A percentile compares a stretch with the other conserved stretches of the same genome.
phyloP scores from a whole-genome alignment of 2,888 invertebrate genomes.

The Miltochrista miniata region DNA sequence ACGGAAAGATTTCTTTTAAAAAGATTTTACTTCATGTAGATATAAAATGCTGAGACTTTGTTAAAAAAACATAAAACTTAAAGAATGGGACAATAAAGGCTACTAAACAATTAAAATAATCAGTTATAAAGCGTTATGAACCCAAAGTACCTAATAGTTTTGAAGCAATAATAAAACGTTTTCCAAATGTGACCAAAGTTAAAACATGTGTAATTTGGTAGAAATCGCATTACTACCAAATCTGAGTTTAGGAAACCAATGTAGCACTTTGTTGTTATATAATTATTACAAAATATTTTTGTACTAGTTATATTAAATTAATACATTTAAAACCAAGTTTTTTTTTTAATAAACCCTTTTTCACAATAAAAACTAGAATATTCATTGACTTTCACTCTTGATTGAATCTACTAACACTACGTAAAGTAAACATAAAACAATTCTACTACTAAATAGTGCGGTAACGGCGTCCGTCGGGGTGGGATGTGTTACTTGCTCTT shows the following conservation, averaged over 20 bases:
- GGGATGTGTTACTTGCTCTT: constrained; percentile 47
- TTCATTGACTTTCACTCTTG: too few species aligned
- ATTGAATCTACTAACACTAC: neutral
- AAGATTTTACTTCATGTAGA: neutral
- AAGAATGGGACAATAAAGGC: too few species aligned
- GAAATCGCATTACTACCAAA: too few species aligned
- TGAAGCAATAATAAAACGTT: constrained; percentile 27
- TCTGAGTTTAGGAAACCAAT: too few species aligned
- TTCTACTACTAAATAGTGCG: constrained; percentile 43
- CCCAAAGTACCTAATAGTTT: neutral
- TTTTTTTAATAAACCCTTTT: neutral
- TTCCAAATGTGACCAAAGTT: constrained; percentile 8
- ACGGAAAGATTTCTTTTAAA: constrained; percentile 6
- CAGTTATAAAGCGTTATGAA: too few species aligned
- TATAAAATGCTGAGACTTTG: neutral
- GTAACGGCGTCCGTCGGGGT: constrained; percentile 36
- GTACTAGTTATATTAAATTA: neutral
- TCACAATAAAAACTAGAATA: too few species aligned
- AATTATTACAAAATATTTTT: neutral
- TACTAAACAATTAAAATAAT: too few species aligned
- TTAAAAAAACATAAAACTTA: neutral
- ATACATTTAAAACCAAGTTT: neutral
- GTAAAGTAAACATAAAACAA: neutral
- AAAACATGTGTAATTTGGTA: constrained; percentile 2
- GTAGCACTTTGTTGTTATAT: neutral